Conservation (phyloP, 2,797 vertebrate genomes). For the Oreochromis grahami region DNA sequence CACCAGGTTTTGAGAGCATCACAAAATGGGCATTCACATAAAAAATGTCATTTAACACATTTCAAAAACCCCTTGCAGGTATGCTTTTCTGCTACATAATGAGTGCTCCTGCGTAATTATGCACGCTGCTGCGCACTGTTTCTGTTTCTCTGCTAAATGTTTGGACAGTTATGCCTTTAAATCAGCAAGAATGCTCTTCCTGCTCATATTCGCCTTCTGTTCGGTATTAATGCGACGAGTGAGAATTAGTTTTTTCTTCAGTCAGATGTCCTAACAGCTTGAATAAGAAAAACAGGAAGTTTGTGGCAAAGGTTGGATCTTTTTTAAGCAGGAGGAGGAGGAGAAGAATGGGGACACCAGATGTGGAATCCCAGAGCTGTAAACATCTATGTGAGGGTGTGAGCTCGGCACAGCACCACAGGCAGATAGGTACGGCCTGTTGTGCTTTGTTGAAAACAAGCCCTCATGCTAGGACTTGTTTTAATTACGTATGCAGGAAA, state of each 20-base stretch:
- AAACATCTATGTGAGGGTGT: conserved; percentile 47
- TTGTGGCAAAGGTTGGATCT: conserved; percentile 42
- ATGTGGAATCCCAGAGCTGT: conserved; percentile 48
- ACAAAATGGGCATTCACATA: conserved; percentile 49
- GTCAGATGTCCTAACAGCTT: neutral
- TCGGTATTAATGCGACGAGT: neutral
- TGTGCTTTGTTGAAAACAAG: neutral
- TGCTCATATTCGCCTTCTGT: neutral
- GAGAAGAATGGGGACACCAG: conserved; percentile 37
- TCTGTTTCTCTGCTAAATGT: neutral
- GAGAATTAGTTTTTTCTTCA: neutral
- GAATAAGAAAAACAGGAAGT: conserved; percentile 60
- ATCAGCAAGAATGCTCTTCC: neutral
- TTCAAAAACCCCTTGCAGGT: conserved; percentile 27
- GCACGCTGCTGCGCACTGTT: neutral
- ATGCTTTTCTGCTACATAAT: conserved; percentile 1
- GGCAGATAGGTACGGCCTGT: conserved; percentile 7
- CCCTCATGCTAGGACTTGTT: conserved; percentile 41
- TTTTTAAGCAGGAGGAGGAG: conserved; percentile 11
- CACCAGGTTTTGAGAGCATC: conserved; percentile 8
- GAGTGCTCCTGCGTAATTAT: neutral
- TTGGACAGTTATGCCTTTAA: neutral
- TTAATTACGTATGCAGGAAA: neutral
- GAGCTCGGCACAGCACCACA: neutral
- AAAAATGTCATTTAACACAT: conserved; percentile 39